Base-by-base conservation (phyloP, 2,113 vertebrate genomes). In the Dolichotis patagonum region DNA sequence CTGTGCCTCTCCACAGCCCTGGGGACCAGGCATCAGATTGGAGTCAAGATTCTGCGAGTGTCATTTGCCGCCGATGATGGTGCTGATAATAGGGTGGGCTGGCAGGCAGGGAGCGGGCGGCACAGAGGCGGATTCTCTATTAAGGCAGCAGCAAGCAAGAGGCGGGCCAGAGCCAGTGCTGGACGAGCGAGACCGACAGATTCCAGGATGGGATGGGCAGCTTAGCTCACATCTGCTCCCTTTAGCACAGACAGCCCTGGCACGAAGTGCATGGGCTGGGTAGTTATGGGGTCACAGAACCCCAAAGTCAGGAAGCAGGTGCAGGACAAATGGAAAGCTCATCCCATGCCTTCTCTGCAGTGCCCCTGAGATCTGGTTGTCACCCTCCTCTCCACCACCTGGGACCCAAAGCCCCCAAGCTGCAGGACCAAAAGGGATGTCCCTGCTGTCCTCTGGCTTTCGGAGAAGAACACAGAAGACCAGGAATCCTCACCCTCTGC, bases 11-110 rank as follows among this genome's bases (percentile, higher is more conserved):
- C 93, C 4, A 5, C 20, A 28, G 97, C 97, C 96, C 97, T 7
- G 4, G 11, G 98, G 98, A 98, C 97, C 95, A 97, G 90, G 97
- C 97, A 98, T 98, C 97, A 98, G 97, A 98, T 98, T 98, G 98
- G 97, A 98, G 97, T 98, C 98, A 98, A 98, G 98, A 98, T 98
- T 98, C 97, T 8, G n/a, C 88, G 96, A 98, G 98, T 97, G 98
- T 98, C 98, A 98, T 98, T 98, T 98, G 97, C 97, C 3, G 97
- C 93, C 28, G 58, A 65, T 98, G 98, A 98, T 98, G 96, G 97
- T 97, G 91, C 97, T 97, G 96, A 97, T 98, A 98, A 98, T 98
- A 97, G 96, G 97, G 97, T 49, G 69, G 84, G 96, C 95, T 85
- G 95, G 96, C 83, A 0, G 93, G 97, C 22, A 14, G 95, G 88